phyloP scores from a whole-genome alignment of 2,113 vertebrate genomes.

The Macheiramphus alcinus region DNA sequence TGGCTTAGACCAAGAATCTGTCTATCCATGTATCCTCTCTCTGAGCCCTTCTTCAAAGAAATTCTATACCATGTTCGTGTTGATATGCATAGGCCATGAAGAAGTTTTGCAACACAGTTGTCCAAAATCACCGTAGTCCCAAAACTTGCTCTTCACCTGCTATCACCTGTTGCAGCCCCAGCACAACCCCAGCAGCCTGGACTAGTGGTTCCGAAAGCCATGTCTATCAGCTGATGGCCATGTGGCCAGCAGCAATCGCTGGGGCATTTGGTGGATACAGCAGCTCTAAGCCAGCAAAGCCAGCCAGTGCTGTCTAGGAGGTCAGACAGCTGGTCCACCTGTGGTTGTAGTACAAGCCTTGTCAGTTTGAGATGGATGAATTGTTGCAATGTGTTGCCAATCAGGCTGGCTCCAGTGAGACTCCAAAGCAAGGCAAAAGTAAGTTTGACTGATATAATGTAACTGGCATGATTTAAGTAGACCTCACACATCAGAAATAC shows the following conservation, averaged over 20 bases:
- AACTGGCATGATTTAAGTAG: neutral
- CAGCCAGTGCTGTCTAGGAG: neutral
- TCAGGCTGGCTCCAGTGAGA: neutral
- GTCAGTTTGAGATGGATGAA: neutral
- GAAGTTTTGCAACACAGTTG: neutral
- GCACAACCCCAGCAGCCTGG: neutral
- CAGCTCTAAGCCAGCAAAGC: neutral
- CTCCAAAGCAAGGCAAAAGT: neutral
- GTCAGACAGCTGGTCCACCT: neutral
- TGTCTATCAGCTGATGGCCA: neutral
- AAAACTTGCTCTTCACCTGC: neutral
- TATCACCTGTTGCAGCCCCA: neutral
- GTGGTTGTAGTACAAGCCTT: neutral
- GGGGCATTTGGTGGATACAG: neutral
- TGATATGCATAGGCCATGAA: neutral
- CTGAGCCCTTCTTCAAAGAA: neutral
- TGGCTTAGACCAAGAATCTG: neutral
- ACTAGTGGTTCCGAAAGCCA: neutral
- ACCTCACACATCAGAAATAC: neutral
- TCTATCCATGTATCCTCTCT: neutral
- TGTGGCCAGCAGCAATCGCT: neutral
- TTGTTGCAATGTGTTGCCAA: neutral
- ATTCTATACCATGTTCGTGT: neutral
- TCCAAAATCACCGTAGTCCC: neutral
- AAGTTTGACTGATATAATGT: neutral